These are phyloP conservation scores for Eupithecia subfuscata DNA, from an alignment of 2,888 invertebrate species.

Conservation along the genomic window DNA sequence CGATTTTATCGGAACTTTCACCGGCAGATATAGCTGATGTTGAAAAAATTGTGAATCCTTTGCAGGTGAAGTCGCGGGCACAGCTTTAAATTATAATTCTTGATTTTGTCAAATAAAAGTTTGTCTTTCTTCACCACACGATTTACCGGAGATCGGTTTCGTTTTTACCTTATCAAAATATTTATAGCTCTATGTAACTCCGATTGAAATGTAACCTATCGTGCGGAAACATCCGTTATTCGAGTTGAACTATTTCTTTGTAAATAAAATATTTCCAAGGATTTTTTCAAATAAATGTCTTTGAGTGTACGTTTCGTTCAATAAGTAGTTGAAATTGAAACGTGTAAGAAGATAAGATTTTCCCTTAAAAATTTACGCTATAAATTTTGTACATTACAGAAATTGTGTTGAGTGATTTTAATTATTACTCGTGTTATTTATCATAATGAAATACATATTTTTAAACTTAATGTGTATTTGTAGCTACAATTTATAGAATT, in stretches of 20 bases:
- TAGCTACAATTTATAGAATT: no score
- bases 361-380: background rate
- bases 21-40: background rate
- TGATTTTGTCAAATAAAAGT: background rate
- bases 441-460: no score
- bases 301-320: constrained; percentile 2
- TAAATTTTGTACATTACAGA: background rate
- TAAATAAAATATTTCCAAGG: constrained; percentile 25
- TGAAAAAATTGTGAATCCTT: background rate
- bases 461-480: no score
- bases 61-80: background rate
- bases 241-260: constrained; percentile 39
- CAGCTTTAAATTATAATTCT: background rate
- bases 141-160: background rate
- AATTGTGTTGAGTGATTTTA: no score
- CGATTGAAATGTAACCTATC: constrained; percentile 64
- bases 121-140: background rate
- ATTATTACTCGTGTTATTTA: no score
- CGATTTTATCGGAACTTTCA: no score
- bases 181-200: constrained; percentile 51
- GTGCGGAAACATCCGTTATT: constrained; percentile 46
- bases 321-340: background rate
- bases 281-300: constrained; percentile 15
- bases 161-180: background rate
- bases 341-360: background rate